Evolutionary conservation across 2,113 vertebrate genomes (phyloP), one percentile per base, ranked within the genome.

Genomic region (Megaceryle maxima): DNA sequence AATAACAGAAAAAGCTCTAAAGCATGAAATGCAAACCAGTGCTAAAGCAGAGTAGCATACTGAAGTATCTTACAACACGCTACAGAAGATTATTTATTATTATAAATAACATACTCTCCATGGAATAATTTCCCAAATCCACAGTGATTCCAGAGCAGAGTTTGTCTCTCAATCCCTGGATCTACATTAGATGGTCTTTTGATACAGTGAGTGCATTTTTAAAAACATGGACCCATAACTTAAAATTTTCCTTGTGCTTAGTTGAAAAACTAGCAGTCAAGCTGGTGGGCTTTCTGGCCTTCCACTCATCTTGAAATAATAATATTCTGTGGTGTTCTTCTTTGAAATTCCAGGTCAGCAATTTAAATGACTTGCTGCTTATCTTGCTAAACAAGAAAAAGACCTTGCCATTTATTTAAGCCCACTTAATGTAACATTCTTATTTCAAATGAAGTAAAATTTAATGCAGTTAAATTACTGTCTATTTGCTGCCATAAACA

Each of bases 401-500:
- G 91, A 83, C 90, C 92, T 96, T 87, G 48, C 18, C 69, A 93
- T 96, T 96, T 92, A 97, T 95, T 97, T 94, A 91, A 97, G 84
- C 92, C 96, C 92, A 81, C 64, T 98, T 97, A 97, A 97, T 95
- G 91, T 85, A 97, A 97, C 94, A 88, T 96, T 97, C 96, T 96
- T 96, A 90, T 95, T 98, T 97, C 95, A 97, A 97, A 97, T 97
- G 88, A 96, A 94, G 91, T 80, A 97, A 97, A 97, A 97, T 97
- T 97, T 97, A 98, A 97, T 95, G 94, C 87, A 94, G 73, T 96
- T 96, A 97, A 97, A 98, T 98, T 97, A 97, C 97, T 97, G 97
- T 97, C 96, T 97, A 91, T 93, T 97, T 96, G 87, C 96, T 97
- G 92, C 96, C 90, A 97, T 97, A 98, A 98, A 97, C 97, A 97